Evolutionary conservation across 2,888 invertebrate genomes (phyloP), one percentile per base, ranked within the genome.

Genomic region (Lysandra coridon): DNA sequence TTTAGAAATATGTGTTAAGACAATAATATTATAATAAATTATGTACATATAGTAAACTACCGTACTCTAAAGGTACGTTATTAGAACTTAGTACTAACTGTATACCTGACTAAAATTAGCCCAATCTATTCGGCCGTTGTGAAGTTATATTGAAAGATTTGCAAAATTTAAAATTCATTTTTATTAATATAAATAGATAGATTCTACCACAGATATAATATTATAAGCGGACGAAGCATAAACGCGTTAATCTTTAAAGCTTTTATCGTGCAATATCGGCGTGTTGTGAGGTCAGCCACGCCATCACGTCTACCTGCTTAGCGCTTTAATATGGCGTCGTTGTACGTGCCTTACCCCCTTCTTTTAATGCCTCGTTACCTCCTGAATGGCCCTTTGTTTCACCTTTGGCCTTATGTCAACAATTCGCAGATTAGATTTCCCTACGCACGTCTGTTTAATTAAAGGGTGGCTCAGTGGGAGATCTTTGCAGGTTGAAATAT

Each of bases 221-320:
- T 77, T n/a, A 57, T 33, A 78, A 78, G 30, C 23, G 14, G 5
- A 69, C 30, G 17, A 33, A 69, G 5, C 6, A 37, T 17, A 69
- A 23, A 64, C 30, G 33, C 69, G 33, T 33, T 69, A 69, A 30
- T 69, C 30, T 33, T 69, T 69, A 69, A 69, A 69, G 33, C 69
- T 69, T 33, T 69, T 69, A 69, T 69, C 69, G 44, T 40, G 75
- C 60, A 40, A 73, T 17, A 78, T 78, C 73, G 64, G 37, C n/a
- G 60, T 40, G 82, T 82, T 81, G 80, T 79, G 81, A 78, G 53
- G 74, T 76, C 78, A 75, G 80, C 82, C 90, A 87, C 88, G 89
- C 83, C 85, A 81, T 82, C 91, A 90, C 90, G 90, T 89, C 83
- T 84, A 87, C 88, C 90, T 90, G 88, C 86, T 92, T 90, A 90